These are phyloP conservation scores for Forbesichthys papilliferus DNA, from an alignment of 2,113 vertebrate genomes.

Conservation along the genomic window DNA sequence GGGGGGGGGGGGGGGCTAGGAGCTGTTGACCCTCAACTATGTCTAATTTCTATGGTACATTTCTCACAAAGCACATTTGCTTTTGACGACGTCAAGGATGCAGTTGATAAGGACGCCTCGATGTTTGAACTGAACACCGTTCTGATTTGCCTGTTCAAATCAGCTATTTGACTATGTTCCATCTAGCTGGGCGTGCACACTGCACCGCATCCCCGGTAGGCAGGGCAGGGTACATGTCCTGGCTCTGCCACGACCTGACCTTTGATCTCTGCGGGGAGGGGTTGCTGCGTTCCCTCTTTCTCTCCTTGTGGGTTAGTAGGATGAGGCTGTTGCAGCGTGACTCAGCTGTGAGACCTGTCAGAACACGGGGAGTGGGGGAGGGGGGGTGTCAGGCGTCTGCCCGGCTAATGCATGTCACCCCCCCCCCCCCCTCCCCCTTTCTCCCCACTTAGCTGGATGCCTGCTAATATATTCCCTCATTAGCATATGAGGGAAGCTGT, in stretches of 20 bases:
- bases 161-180: background rate
- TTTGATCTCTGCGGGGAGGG: slow-evolving; percentile 17
- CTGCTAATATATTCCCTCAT: slow-evolving; percentile 68
- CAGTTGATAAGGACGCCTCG: background rate
- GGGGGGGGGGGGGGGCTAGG: slow-evolving; percentile 13
- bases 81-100: slow-evolving; percentile 1
- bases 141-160: background rate
- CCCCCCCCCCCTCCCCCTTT: slow-evolving; percentile 55
- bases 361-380: slow-evolving; percentile 39
- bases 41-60: background rate
- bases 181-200: background rate
- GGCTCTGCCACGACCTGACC: slow-evolving; percentile 29
- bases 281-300: background rate
- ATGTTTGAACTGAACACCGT: background rate
- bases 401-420: slow-evolving; percentile 50
- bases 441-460: slow-evolving; percentile 49
- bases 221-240: slow-evolving; percentile 24
- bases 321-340: slow-evolving; percentile 54
- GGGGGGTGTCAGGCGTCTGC: slow-evolving; percentile 57
- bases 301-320: slow-evolving; percentile 29
- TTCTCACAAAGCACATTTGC: slow-evolving; percentile 21
- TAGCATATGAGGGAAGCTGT: slow-evolving; percentile 72
- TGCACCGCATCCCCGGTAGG: background rate
- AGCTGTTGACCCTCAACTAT: slow-evolving; percentile 28
- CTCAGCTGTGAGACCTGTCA: slow-evolving; percentile 54